These are phyloP conservation scores for Danionella dracula DNA, from an alignment of 2,797 vertebrate species.

Conservation along the genomic window DNA sequence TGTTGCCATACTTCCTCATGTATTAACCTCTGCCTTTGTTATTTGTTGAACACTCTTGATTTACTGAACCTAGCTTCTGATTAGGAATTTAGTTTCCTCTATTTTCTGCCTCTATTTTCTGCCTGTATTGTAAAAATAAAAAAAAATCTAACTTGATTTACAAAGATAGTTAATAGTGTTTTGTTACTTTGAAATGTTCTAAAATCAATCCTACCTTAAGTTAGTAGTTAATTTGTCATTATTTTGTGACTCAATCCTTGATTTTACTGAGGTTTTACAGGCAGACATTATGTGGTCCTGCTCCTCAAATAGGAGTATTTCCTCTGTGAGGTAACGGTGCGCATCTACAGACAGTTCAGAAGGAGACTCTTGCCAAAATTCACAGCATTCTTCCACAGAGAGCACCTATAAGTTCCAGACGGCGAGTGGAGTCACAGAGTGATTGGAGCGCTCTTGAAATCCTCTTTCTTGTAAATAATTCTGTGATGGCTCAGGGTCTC, in stretches of 20 bases:
- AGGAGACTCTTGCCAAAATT: conserved; percentile 24
- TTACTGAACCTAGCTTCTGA: too few relatives aligned
- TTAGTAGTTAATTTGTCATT: neutral
- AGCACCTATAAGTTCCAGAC: neutral
- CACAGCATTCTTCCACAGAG: conserved; percentile 18
- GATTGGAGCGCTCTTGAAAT: conserved; percentile 44
- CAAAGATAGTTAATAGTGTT: too few relatives aligned
- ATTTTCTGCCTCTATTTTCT: too few relatives aligned
- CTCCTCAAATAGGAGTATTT: too few relatives aligned
- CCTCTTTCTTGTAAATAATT: conserved; percentile 59
- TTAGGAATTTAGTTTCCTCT: too few relatives aligned
- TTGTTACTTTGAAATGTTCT: neutral
- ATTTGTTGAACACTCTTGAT: too few relatives aligned
- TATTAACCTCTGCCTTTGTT: too few relatives aligned
- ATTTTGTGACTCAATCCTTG: neutral
- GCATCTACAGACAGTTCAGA: too few relatives aligned
- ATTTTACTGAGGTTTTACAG: neutral
- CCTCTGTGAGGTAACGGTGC: conserved; percentile 14
- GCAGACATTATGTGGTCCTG: neutral
- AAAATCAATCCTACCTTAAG: neutral
- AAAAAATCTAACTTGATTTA: too few relatives aligned
- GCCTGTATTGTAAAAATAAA: too few relatives aligned
- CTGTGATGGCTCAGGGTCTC: conserved; percentile 59
- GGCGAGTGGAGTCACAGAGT: conserved; percentile 43
- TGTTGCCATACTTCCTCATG: too few relatives aligned